Conservation (phyloP, 2,888 invertebrate species). For the Dorcus hopei region DNA sequence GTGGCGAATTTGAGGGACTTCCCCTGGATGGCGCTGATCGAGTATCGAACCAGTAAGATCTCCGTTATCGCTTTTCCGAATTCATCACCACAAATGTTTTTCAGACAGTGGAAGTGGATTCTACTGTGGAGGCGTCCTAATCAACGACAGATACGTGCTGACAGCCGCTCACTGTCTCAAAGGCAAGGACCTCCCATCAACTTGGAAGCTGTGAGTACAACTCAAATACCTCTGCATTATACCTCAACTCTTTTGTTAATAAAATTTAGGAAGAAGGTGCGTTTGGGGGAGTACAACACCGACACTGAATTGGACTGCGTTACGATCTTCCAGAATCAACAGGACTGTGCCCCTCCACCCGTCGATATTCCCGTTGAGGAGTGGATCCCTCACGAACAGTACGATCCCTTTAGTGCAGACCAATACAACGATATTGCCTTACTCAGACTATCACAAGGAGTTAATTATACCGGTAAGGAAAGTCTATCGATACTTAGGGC, state of each 20-base stretch:
- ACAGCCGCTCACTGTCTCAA: slow-evolving; percentile 76
- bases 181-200: slow-evolving; percentile 59
- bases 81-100: slow-evolving; percentile 17
- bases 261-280: slow-evolving; percentile 53
- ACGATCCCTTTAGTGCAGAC: slow-evolving; percentile 56
- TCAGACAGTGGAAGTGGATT: slow-evolving; percentile 60
- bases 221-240: no score
- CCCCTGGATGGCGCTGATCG: slow-evolving; percentile 69
- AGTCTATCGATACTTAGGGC: no score
- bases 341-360: slow-evolving; percentile 58
- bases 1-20: slow-evolving; percentile 63
- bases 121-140: slow-evolving; percentile 72
- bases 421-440: slow-evolving; percentile 72
- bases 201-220: slow-evolving; percentile 59
- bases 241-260: no score
- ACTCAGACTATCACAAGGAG: slow-evolving; percentile 57
- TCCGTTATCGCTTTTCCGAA: neutral
- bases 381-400: slow-evolving; percentile 63
- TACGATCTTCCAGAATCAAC: slow-evolving; percentile 34
- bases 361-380: slow-evolving; percentile 62
- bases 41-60: slow-evolving; percentile 61
- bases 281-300: slow-evolving; percentile 68
- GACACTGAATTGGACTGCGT: slow-evolving; percentile 60
- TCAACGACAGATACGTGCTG: slow-evolving; percentile 64
- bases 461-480: slow-evolving; percentile 53